phyloP scores from a whole-genome alignment of 2,888 invertebrate genomes.

The Maniola hyperantus region DNA sequence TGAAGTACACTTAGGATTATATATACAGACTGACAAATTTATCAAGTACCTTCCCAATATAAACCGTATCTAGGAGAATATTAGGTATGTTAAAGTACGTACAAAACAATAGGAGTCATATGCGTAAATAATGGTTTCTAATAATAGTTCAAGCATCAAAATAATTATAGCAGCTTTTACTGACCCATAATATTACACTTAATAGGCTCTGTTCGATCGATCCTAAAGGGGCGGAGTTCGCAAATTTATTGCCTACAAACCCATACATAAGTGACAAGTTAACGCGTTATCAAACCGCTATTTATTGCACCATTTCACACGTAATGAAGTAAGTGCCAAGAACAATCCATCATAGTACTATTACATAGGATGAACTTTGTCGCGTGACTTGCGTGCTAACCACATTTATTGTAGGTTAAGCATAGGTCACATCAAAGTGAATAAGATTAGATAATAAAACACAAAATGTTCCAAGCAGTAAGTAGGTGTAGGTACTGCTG shows the following conservation, averaged over 20 bases:
- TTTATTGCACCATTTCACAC: slow-evolving; percentile 47
- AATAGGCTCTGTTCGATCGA: slow-evolving; percentile 10
- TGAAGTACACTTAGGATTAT: too few relatives aligned
- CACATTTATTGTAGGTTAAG: slow-evolving; percentile 54
- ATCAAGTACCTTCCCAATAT: too few relatives aligned
- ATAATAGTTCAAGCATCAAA: not conserved
- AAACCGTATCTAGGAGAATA: too few relatives aligned
- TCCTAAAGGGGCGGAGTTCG: slow-evolving; percentile 9
- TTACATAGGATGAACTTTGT: slow-evolving; percentile 60
- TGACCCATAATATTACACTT: not conserved
- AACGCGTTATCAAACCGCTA: slow-evolving; percentile 32
- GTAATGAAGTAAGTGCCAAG: slow-evolving; percentile 67
- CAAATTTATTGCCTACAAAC: slow-evolving; percentile 15
- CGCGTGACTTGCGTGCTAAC: slow-evolving; percentile 61
- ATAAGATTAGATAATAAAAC: not conserved
- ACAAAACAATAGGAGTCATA: not conserved
- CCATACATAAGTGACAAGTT: slow-evolving; percentile 23
- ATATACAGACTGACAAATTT: too few relatives aligned
- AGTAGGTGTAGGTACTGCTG: too few relatives aligned
- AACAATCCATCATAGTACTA: slow-evolving; percentile 71
- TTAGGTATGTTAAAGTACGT: too few relatives aligned
- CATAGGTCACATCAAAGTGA: slow-evolving; percentile 16
- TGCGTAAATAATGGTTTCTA: not conserved
- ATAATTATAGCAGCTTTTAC: slow-evolving; percentile 4
- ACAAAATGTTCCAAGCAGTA: not conserved